Base-by-base conservation (phyloP, 2,113 vertebrate species). In the Sardina pilchardus region DNA sequence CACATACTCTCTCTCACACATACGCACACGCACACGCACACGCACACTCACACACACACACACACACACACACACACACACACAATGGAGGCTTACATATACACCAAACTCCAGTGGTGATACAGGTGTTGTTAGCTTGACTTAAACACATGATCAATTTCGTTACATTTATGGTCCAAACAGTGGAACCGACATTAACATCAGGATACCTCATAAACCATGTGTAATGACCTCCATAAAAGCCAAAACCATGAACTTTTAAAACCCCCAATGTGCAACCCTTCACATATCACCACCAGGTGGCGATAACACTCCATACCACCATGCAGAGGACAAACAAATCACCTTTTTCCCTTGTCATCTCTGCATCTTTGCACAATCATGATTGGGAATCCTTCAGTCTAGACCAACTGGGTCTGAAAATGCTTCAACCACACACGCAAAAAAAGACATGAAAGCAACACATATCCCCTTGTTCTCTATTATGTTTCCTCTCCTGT, bases 381-480 rank as follows among this genome's bases (percentile, higher is more conserved):
- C 71, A 78, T 78, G 71, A 78, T 34, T 78, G 10, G 26, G 53
- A 59, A 59, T 59, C 53, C 53, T 59, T 59, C 53, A 59, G 53
- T 24, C 53, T 59, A 59, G 21, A 67, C n/a, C n/a, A 30, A 78
- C 10, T 36, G 36, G 30, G 71, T 17, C 12, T 5, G 34, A 78
- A 36, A 78, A 17, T 30, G 30, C 63, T 63, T 63, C 21, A 1
- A 67, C 63, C 26, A 17, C 71, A 36, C 1, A 0, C 6, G 1
- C 67, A 75, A 34, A 36, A 16, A 14, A 9, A 78, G 14, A 36
- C 71, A 78, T 5, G 30, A 78, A 36, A 78, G 63, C 8, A 36
- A 5, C 71, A 17, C 34, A 17, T 39, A 19, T 78, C 30, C 34
- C 30, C 21, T 34, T 4, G 39, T 36, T 5, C 71, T 14, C 14